phyloP scores from a whole-genome alignment of 2,797 vertebrate genomes.

The Tarsius wallacei region DNA sequence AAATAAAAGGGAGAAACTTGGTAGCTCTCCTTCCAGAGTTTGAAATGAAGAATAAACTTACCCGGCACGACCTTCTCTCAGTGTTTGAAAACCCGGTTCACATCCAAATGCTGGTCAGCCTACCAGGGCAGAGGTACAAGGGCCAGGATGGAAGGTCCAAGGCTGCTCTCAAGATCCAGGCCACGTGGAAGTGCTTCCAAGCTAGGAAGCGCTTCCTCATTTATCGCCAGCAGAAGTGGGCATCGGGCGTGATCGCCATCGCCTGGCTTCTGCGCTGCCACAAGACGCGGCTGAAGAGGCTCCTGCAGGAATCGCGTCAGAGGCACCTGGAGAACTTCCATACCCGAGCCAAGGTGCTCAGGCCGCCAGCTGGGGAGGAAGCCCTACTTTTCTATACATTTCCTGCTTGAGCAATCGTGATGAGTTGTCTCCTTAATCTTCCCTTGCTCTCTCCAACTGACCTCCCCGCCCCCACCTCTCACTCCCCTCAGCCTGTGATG shows the following conservation, averaged over 20 bases:
- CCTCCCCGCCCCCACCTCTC: background rate
- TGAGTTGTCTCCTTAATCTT: slow-evolving; percentile 77
- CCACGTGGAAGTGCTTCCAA: slow-evolving; percentile 91
- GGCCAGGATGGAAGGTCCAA: slow-evolving; percentile 89
- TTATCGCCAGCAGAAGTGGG: slow-evolving; percentile 91
- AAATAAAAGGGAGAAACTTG: slow-evolving; percentile 89
- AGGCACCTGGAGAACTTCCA: slow-evolving; percentile 95
- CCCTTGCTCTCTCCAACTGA: slow-evolving; percentile 38
- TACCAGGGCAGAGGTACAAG: slow-evolving; percentile 92
- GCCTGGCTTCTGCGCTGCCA: slow-evolving; percentile 91
- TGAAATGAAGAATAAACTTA: slow-evolving; percentile 84
- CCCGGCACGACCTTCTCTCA: slow-evolving; percentile 87
- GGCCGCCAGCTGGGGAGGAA: slow-evolving; percentile 88
- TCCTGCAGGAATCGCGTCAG: slow-evolving; percentile 92
- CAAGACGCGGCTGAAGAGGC: slow-evolving; percentile 88
- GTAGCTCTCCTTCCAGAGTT: slow-evolving; percentile 86
- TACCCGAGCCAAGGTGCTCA: slow-evolving; percentile 94
- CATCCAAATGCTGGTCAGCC: slow-evolving; percentile 88
- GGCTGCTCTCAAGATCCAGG: slow-evolving; percentile 92
- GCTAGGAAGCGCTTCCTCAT: slow-evolving; percentile 89
- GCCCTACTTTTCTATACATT: slow-evolving; percentile 85
- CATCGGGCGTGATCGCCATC: slow-evolving; percentile 91
- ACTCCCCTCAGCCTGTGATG: background rate
- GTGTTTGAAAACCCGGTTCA: slow-evolving; percentile 91
- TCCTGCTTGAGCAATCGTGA: slow-evolving; percentile 83